Base-by-base conservation (phyloP, 1,140 invertebrate species). In the Maniola jurtina region DNA sequence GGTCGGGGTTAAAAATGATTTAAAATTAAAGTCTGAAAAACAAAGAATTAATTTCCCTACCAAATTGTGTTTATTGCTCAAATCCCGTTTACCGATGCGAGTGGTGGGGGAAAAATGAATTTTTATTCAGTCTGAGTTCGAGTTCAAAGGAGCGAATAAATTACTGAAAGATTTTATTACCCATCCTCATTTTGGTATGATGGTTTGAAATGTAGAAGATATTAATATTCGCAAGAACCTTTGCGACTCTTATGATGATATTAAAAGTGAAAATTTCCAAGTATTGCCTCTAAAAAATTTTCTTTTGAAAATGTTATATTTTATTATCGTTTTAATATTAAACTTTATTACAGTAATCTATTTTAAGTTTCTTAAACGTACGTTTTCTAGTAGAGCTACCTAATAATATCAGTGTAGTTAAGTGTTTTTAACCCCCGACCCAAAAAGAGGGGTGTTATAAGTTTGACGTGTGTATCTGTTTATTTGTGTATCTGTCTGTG, bases 101-200 rank as follows among this genome's bases (percentile, higher is more conserved):
- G 52, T 13, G 33, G 25, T 34, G 6, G 16, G 33, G 8, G 33
- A 7, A 55, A 55, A 11, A 8, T 55, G 52, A 55, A 35, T 55
- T 34, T 14, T 6, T 55, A 55, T 55, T 55, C 10, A 16, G 52
- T 55, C 13, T 34, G 33, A 55, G 34, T 55, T 55, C 9, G 25
- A 55, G 52, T 55, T 55, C 52, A 55, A 55, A 55, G 52, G 47
- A 11, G 16, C 4, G 25, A 33, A 55, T 55, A 55, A 55, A 55
- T 55, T 55, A 55, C 52, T 55, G 33, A 55, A 55, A 52, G 48
- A 52, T 52, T 52, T 55, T 55, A 55, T 55, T 55, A 55, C 52
- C 13, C n/a, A 7, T n/a, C 14, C 16, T 55, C 16, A 55, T 55
- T 50, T 50, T 50, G 25, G 14, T 50, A 34, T 55, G 7, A 55